Base-by-base conservation (phyloP, 2,113 vertebrate species). In the Pseudorectes ferrugineus region DNA sequence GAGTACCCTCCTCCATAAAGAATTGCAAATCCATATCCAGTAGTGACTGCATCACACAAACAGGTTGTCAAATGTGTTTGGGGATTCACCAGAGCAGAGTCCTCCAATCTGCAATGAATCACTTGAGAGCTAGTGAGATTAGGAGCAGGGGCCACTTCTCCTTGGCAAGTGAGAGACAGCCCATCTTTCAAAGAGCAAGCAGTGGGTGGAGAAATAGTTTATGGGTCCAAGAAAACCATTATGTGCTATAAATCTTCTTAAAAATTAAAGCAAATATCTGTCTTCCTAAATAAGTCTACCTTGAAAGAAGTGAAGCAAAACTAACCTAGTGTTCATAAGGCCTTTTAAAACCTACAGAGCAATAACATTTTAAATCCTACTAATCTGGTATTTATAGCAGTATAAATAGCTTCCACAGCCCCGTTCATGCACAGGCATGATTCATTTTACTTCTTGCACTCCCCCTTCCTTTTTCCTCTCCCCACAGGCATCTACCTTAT, bases 351-450 rank as follows among this genome's bases (percentile, higher is more conserved):
- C 28, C 31, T 74, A 79, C 24, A 55, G 26, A 92, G 67, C 22
- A 89, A 10, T 57, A 85, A 73, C 46, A 66, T 88, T 91, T 89
- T 36, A 83, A 80, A 88, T 58, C 55, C 82, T 75, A 67, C 73
- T 94, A 84, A 96, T 88, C 40, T 88, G 79, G 78, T 63, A 88
- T 80, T 96, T 94, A 77, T 42, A 62, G 23, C 11, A 63, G 48
- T 74, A 90, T 77, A 90, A 92, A 92, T 80, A 90, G 78, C 59
- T 88, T 77, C 51, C 35, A 57, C 22, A 57, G 73, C 63, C 43
- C 55, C 76, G 42, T 55, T 93, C 63, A 15, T 4, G 33, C 29
- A 90, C 35, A 70, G 21, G 71, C 46, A 67, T 88, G 93, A 96
- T 76, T 88, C 71, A 67, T 83, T 95, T 94, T 51, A 65, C 14